Evolutionary conservation across 2,113 vertebrate species (phyloP).

Genomic region (Hymenochirus boettgeri): DNA sequence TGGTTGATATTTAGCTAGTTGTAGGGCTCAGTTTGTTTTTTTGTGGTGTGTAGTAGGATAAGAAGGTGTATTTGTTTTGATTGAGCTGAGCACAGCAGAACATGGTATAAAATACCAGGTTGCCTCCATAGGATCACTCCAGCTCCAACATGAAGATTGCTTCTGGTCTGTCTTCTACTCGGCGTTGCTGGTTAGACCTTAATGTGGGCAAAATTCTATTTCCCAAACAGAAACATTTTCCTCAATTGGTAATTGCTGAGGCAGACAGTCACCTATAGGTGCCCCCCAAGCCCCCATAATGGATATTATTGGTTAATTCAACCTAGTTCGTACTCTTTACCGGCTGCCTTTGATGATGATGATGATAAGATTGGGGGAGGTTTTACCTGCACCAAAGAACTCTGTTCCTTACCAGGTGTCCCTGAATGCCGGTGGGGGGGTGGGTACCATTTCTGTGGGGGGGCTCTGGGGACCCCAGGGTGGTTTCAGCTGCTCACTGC

Average conservation of each 20-base stretch:
- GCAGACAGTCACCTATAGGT: not conserved
- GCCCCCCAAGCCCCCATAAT: no score
- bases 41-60: no score
- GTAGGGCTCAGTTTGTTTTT: no score
- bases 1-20: no score
- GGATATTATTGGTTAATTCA: not conserved
- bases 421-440: constrained; percentile 62
- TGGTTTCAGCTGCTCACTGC: constrained; percentile 78
- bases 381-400: constrained; percentile 67
- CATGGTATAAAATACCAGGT: not conserved
- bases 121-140: not conserved
- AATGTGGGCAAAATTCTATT: not conserved
- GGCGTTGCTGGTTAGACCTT: constrained; percentile 56
- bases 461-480: constrained; percentile 65
- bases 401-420: constrained; percentile 70
- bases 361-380: constrained; percentile 75
- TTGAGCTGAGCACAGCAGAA: no score
- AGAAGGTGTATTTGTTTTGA: no score
- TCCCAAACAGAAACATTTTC: not conserved
- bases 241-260: no score
- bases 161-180: constrained; percentile 60
- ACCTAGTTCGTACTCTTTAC: not conserved
- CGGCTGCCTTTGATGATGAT: constrained; percentile 49
- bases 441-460: constrained; percentile 69
- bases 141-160: constrained; percentile 50